Base-by-base conservation (phyloP, 2,113 vertebrate genomes). In the Etia nguti region DNA sequence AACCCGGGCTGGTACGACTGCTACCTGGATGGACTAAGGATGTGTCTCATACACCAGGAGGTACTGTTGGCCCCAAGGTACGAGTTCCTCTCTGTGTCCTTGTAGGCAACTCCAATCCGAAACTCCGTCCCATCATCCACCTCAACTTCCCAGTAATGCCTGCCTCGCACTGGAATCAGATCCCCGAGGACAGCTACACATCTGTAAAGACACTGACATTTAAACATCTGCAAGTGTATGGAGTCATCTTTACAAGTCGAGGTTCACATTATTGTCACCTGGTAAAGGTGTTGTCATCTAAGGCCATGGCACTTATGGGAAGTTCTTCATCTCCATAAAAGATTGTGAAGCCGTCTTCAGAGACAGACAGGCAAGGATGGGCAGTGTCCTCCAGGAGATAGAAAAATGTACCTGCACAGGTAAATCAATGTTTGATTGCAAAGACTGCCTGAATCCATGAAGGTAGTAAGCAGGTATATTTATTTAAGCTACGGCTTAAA, bases 21-120 rank as follows among this genome's bases (percentile, higher is more conserved):
- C 86, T 84, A 99, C 98, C 98, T 97, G 41, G 97, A 93, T 2
- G 97, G 96, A 6, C 96, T 97, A 79, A 96, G 94, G 18, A 97
- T 95, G 85, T 98, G 98, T 83, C 97, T 97, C 97, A 99, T 97
- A 92, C 98, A 99, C 98, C 98, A 99, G 10, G 98, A 98, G 2
- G 94, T 96, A 60, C 89, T 90, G 91, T 97, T 98, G 29, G 96
- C 96, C 8, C 98, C 98, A 20, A 99, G 94, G 59, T 97, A 96
- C 1, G 97, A 96, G 70, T 97, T 97, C 54, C 97, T 97, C 0
- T 97, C 96, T 0, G 97, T 97, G 86, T 98, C 97, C 81, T 97
- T 96, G 12, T 96, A 98, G 16, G 98, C 98, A 80, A 99, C 97
- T 0, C 98, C 98, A 0, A 98, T 88, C 4, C 97, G 95, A 81